A percentile compares a stretch with the other conserved stretches of the same genome.
These are phyloP conservation scores for Synanthedon myopaeformis DNA, from an alignment of 2,888 invertebrate genomes.

Conservation along the genomic window DNA sequence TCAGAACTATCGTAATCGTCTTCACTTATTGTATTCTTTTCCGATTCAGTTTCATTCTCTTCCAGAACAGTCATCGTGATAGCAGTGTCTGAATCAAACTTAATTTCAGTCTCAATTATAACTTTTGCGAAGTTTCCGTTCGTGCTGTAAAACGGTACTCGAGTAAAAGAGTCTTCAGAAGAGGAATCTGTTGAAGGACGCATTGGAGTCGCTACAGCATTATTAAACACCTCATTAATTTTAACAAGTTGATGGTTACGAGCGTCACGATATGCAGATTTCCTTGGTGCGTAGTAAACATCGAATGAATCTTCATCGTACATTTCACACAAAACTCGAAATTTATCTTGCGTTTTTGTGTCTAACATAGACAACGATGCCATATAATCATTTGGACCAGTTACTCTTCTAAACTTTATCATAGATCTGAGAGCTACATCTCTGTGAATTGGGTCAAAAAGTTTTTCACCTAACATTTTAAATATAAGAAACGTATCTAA, in stretches of 20 bases:
- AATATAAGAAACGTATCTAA: constrained; percentile 64
- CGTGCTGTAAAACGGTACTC: constrained; percentile 42
- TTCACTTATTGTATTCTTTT: constrained; percentile 52
- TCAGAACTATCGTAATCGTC: constrained; percentile 59
- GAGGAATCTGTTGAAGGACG: constrained; percentile 47
- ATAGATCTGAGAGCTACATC: constrained; percentile 80
- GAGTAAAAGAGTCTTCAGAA: constrained; percentile 73
- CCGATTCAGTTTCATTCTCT: constrained; percentile 68
- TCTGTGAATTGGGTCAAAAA: constrained; percentile 66
- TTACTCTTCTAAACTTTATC: constrained; percentile 75
- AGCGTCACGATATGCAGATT: constrained; percentile 26
- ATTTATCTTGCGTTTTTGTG: constrained; percentile 63
- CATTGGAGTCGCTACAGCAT: constrained; percentile 31
- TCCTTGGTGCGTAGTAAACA: constrained; percentile 56
- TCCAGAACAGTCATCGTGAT: constrained; percentile 88
- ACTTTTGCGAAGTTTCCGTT: constrained; percentile 70
- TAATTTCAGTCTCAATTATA: constrained; percentile 85
- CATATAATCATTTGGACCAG: constrained; percentile 76
- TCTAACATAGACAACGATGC: constrained; percentile 58
- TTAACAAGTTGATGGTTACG: constrained; percentile 41
- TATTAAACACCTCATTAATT: constrained; percentile 45
- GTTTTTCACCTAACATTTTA: constrained; percentile 66
- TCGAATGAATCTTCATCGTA: constrained; percentile 61
- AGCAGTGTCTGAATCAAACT: constrained; percentile 82
- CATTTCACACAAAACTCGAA: constrained; percentile 47